phyloP scores from a whole-genome alignment of 2,113 vertebrate species.

The Cathartes aura region DNA sequence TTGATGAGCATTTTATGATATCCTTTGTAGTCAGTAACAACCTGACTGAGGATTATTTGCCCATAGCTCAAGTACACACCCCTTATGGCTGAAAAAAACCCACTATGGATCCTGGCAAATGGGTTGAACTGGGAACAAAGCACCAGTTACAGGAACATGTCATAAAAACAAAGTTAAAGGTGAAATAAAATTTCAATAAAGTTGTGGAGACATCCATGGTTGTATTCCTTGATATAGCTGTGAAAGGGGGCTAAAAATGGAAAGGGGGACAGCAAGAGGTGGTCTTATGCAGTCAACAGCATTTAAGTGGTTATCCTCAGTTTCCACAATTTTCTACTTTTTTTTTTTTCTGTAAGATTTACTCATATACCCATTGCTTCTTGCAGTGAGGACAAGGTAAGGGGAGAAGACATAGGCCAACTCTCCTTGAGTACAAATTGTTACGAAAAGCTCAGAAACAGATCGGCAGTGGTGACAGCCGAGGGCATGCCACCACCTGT shows the following conservation, averaged over 20 bases:
- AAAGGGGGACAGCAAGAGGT: neutral
- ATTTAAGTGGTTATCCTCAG: neutral
- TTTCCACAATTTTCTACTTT: neutral
- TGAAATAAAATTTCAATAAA: neutral
- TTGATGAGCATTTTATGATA: neutral
- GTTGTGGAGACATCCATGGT: neutral
- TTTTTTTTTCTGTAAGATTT: neutral
- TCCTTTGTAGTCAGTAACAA: neutral
- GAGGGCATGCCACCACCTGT: conserved; percentile 5
- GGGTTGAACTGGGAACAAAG: neutral
- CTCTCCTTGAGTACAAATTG: neutral
- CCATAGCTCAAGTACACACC: neutral
- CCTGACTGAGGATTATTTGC: neutral
- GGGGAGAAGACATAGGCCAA: neutral
- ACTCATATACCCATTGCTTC: neutral
- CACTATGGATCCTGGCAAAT: neutral
- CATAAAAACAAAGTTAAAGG: neutral
- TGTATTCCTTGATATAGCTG: neutral
- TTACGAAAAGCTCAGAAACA: neutral
- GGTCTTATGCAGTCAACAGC: neutral
- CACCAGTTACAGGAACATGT: neutral
- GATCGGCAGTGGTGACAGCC: accelerated
- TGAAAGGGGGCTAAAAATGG: neutral
- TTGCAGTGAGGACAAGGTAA: neutral
- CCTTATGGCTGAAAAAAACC: neutral